These are phyloP conservation scores for Dolichomitus sp. DNA, from an alignment of 2,888 invertebrate species.

Conservation along the genomic window DNA sequence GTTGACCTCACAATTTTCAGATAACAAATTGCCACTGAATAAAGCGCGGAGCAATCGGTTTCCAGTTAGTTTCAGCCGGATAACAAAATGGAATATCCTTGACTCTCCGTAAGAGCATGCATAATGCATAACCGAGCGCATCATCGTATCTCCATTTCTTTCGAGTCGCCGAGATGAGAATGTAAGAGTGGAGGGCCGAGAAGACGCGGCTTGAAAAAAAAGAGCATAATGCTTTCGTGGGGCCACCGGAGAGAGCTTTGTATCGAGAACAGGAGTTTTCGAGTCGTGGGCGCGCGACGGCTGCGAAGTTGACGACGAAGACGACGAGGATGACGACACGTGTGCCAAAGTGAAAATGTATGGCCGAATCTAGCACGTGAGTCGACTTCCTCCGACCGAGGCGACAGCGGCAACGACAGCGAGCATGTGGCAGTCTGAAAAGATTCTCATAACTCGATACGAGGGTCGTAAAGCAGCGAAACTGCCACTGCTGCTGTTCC, in stretches of 20 bases:
- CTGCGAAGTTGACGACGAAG: slow-evolving; percentile 80
- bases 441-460: slow-evolving; percentile 84
- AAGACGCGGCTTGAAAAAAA: slow-evolving; percentile 52
- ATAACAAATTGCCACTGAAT: slow-evolving; percentile 51
- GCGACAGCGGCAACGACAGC: slow-evolving; percentile 66
- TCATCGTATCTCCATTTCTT: slow-evolving; percentile 85
- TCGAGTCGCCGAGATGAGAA: slow-evolving; percentile 70
- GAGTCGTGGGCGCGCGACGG: slow-evolving; percentile 64
- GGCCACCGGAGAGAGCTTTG: slow-evolving; percentile 60
- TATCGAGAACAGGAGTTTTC: slow-evolving; percentile 67
- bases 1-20: not conserved
- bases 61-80: slow-evolving; percentile 36
- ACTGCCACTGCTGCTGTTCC: slow-evolving; percentile 42
- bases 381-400: slow-evolving; percentile 60
- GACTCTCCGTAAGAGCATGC: slow-evolving; percentile 64
- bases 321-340: slow-evolving; percentile 82
- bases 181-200: slow-evolving; percentile 73
- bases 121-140: slow-evolving; percentile 84
- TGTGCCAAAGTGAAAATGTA: slow-evolving; percentile 86
- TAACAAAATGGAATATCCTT: slow-evolving; percentile 41
- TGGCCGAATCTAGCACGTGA: slow-evolving; percentile 73
- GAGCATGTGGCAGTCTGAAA: slow-evolving; percentile 71
- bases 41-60: slow-evolving; percentile 20
- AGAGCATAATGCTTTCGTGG: slow-evolving; percentile 59
- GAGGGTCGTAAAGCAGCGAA: slow-evolving; percentile 70